Evolutionary conservation across 92 coral and sea anemone species (phyloP), one percentile per base, ranked within the genome.

Genomic region (Hydrozoanthus gracilis): DNA sequence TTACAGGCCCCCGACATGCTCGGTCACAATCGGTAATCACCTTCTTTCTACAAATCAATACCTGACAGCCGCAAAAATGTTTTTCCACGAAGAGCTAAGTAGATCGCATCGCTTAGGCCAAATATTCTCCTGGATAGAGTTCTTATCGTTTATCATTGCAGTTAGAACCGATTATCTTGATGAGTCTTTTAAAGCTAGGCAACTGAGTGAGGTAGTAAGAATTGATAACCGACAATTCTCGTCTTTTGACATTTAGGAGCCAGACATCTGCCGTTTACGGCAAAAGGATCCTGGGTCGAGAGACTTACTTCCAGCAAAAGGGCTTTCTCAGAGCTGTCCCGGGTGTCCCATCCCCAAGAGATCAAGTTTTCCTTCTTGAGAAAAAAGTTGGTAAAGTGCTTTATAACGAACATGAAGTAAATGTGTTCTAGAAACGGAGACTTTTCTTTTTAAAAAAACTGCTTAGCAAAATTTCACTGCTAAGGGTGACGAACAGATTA

Each of bases 301-400:
- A 94, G 74, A 91, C 93, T 8, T 96, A 94, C 90, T 96, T 91
- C 82, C 99, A 96, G 35, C 85, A 90, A 85, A 94, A 94, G 88
- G 93, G 98, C 77, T 71, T 95, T 16, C 83, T 82, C 35, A 90
- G 87, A 60, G 71, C 92, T 6, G 77, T 60, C 14, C 93, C 80
- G 4, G 93, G 95, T 45, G 93, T 91, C 46, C 94, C 94, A 5
- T 87, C 93, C 17, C 20, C 77, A 39, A 93, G 98, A 44, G 98
- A 94, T 78, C 93, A 95, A 5, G 90, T 87, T 39, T 94, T 88
- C 46, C 90, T 51, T 82, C 88, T 94, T 47, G 95, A 92, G 76
- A 92, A 88, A 82, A 92, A 90, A 65, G 95, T 94, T 27, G 15
- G 89, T 64, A 94, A 94, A 75, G 88, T 90, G 50, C 91, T 94